Base-by-base conservation (phyloP, 2,888 invertebrate genomes). In the Erebia epiphron region DNA sequence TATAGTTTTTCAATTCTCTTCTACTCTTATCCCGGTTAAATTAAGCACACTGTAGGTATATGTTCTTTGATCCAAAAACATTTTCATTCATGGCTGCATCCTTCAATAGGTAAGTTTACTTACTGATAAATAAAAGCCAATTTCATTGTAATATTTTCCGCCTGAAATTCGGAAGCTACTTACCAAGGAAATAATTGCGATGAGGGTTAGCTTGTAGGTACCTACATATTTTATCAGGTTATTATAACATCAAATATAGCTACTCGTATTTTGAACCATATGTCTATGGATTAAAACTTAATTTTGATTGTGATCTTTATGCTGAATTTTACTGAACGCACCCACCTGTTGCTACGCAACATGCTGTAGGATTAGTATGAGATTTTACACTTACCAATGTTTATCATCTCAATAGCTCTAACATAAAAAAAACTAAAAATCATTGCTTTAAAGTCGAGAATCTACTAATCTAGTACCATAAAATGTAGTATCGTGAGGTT, bases 331-430 rank as follows among this genome's bases (percentile, higher is more conserved):
- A 41, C 61, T 67, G 67, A 65, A 61, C 35, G 57, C 35, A 62
- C 57, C 72, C 74, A 76, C 76, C 73, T 76, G 76, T 77, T 76
- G 76, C 77, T 72, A 72, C 64, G 75, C 72, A 72, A 76, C 74
- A 54, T 50, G 54, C 21, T 61, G 35, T 35, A 7, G 35, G 35
- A 35, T 35, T 35, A 35, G 35, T 35, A 35, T 35, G 35, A 35
- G 35, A 35, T 35, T 7, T 35, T 7, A 35, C 35, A 35, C 35
- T 35, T 35, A 35, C 7, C 35, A 35, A 26, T 26, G 26, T 35
- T 35, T 7, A 35, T 7, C 35, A 35, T 35, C 5, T 35, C 35
- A 35, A 35, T 35, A 35, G 35, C 35, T 35, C 35, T 7, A 35
- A 35, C 35, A 35, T 3, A 35, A 35, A 35, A 5, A 1, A 35